Evolutionary conservation across 2,888 invertebrate genomes (phyloP), one percentile per base, ranked within the genome.

Genomic region (Spisula solida): DNA sequence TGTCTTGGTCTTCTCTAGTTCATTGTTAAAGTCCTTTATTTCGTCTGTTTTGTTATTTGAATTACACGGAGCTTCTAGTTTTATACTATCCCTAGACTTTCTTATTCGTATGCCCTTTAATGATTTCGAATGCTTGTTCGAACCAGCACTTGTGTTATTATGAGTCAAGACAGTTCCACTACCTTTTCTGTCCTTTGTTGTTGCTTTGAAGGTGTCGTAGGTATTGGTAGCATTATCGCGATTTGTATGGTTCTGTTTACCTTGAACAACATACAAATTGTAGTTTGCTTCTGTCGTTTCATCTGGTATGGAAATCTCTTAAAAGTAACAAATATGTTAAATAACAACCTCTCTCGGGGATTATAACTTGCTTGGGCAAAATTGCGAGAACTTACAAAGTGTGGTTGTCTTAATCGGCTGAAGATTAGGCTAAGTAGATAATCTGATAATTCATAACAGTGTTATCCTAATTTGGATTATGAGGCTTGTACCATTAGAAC

Each of bases 291-390:
- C 47, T 25, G 34, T 47, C 1, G 82, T 82, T 82, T 82, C 82
- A 47, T 82, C 82, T 0, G 82, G 82, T n/a, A 82, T 47, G n/a
- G 82, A 82, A 41, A 82, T n/a, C 70, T 82, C 82, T 82, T 25
- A 12, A 82, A 82, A 18, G 60, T 31, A 80, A 20, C 51, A 56
- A 20, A 18, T 0, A 34, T n/a, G 16, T 20, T 80, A 48, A 12
- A n/a, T 2, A 14, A 51, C 12, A 12, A 8, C 51, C 1, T 51
- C 6, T 51, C 51, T 51, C 51, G 51, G 51, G 12, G 6, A 16
- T 8, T 41, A 8, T 8, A 41, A 5, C 41, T 2, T 41, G 8
- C 8, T 41, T 41, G 41, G 8, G 41, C 8, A 41, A 41, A 41
- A n/a, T n/a, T n/a, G n/a, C n/a, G n/a, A n/a, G n/a, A 41, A 41